A percentile compares a stretch with the other conserved stretches of the same genome.
These are phyloP conservation scores for Isotomurus palustris DNA, from an alignment of 2,888 invertebrate species.

Conservation along the genomic window DNA sequence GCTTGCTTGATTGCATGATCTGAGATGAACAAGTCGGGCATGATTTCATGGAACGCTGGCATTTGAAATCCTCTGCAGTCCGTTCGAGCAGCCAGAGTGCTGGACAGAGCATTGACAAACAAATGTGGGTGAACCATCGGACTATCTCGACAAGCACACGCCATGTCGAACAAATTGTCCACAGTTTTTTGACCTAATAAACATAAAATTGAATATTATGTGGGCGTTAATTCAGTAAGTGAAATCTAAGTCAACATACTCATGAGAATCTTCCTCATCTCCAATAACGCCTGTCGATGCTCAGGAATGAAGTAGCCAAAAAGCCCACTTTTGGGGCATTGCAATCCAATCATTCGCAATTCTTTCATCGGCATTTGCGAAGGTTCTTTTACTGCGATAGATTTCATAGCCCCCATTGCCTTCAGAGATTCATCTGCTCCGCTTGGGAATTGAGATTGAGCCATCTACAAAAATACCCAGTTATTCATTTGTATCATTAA, in stretches of 20 bases:
- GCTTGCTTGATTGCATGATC: conserved; percentile 24
- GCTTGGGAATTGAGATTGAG: too few species aligned
- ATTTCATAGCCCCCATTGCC: neutral
- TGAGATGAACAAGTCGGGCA: conserved; percentile 69
- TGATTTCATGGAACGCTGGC: conserved; percentile 70
- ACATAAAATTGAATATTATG: neutral
- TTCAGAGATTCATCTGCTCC: too few species aligned
- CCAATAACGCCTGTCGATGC: conserved; percentile 27
- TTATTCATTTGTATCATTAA: too few species aligned
- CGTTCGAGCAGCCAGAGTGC: conserved; percentile 67
- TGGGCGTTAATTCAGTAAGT: neutral
- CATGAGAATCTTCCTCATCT: conserved; percentile 28
- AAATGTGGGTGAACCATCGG: conserved; percentile 31
- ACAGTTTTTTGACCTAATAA: conserved; percentile 15
- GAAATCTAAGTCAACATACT: conserved; percentile 24
- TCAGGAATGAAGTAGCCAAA: conserved; percentile 38
- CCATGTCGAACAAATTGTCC: conserved; percentile 26
- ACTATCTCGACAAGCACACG: conserved; percentile 33
- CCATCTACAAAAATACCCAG: too few species aligned
- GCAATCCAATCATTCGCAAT: conserved; percentile 1
- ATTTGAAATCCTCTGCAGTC: conserved; percentile 66
- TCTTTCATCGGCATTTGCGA: conserved; percentile 19
- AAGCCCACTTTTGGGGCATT: conserved; percentile 26
- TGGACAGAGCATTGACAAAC: conserved; percentile 73
- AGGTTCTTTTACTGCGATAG: conserved; percentile 8